A percentile compares a stretch with the other conserved stretches of the same genome.
Evolutionary conservation across 2,888 invertebrate genomes (phyloP).

Genomic region (Baccha elongata): DNA sequence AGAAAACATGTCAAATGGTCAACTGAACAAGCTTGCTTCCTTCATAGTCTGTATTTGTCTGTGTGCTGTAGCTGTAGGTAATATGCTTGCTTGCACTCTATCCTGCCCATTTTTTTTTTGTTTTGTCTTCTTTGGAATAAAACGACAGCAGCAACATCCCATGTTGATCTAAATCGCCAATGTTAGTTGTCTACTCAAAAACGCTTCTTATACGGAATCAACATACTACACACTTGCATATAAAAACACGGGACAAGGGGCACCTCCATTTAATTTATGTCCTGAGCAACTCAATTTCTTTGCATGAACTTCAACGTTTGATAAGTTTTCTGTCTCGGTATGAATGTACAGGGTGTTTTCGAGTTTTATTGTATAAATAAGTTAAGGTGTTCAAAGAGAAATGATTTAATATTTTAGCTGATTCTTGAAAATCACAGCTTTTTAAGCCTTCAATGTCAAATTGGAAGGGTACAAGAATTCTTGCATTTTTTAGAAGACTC

Average conservation of each 20-base stretch:
- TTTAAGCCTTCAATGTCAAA: too few relatives aligned
- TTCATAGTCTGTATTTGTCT: neutral
- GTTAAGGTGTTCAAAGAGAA: too few relatives aligned
- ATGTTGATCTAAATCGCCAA: slow-evolving; percentile 66
- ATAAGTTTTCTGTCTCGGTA: slow-evolving; percentile 14
- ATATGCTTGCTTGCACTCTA: neutral
- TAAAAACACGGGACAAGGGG: slow-evolving; percentile 32
- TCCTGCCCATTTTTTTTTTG: neutral
- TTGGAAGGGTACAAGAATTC: too few relatives aligned
- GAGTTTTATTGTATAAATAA: too few relatives aligned
- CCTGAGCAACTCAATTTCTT: slow-evolving; percentile 73
- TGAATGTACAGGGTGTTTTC: neutral
- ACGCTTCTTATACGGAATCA: slow-evolving; percentile 50
- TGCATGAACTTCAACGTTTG: slow-evolving; percentile 69
- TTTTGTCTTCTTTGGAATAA: neutral
- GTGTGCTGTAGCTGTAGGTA: too few relatives aligned
- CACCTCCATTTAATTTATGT: slow-evolving; percentile 70
- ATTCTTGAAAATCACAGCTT: too few relatives aligned
- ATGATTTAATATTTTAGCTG: too few relatives aligned
- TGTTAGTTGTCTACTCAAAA: slow-evolving; percentile 56
- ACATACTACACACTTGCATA: neutral
- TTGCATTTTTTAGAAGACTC: too few relatives aligned
- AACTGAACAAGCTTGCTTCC: slow-evolving; percentile 61
- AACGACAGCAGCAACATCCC: slow-evolving; percentile 36
- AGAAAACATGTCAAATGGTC: slow-evolving; percentile 66